phyloP scores from a whole-genome alignment of 2,888 invertebrate genomes.

The Hecatera dysodea region DNA sequence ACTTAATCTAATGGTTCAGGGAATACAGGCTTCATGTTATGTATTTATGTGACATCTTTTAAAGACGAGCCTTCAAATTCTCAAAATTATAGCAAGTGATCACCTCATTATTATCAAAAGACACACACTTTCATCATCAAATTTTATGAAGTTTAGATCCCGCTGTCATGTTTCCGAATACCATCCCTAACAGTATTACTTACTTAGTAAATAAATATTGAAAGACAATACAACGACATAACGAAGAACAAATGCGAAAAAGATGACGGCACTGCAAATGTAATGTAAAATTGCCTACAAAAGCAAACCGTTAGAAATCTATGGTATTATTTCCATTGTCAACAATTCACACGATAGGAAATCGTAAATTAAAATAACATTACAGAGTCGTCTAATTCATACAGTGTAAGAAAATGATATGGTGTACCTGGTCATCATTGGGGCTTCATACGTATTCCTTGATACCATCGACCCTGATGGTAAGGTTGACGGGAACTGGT shows the following conservation, averaged over 20 bases:
- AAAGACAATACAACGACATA: slow-evolving; percentile 47
- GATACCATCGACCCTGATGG: slow-evolving; percentile 25
- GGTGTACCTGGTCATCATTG: slow-evolving; percentile 35
- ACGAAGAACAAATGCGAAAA: slow-evolving; percentile 65
- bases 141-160: background rate
- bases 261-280: slow-evolving; percentile 53
- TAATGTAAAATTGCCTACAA: slow-evolving; percentile 52
- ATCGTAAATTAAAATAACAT: slow-evolving; percentile 66
- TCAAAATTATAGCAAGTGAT: background rate
- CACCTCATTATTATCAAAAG: background rate
- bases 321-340: slow-evolving; percentile 65
- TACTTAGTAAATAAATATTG: slow-evolving; percentile 25
- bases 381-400: slow-evolving; percentile 52
- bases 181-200: background rate
- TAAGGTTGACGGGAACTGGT: slow-evolving; percentile 17
- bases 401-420: slow-evolving; percentile 50
- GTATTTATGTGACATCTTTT: background rate
- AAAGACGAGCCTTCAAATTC: background rate
- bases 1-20: background rate
- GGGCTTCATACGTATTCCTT: slow-evolving; percentile 2
- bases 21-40: too few relatives aligned
- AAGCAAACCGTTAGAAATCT: slow-evolving; percentile 53
- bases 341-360: slow-evolving; percentile 68
- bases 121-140: background rate
- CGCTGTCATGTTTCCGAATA: background rate